Evolutionary conservation across 1,140 invertebrate species (phyloP).

Genomic region (Ceratina japonica): DNA sequence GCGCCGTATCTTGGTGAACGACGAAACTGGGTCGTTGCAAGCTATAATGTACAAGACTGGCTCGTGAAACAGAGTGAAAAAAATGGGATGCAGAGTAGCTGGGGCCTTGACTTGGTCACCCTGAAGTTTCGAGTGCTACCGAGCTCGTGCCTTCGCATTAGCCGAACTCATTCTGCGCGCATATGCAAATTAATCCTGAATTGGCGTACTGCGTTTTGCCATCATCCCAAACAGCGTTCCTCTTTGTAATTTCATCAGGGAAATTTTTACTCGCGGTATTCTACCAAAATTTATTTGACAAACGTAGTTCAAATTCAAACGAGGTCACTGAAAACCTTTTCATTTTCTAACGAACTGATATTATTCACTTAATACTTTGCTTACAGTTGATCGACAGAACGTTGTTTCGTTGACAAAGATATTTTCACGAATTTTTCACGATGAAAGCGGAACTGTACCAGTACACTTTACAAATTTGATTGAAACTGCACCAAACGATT

Average conservation of each 20-base stretch:
- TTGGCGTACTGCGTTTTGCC: neutral
- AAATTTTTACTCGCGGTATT: no score
- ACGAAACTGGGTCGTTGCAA: conserved; percentile 59
- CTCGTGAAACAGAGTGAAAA: conserved; percentile 1
- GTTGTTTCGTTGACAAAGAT: conserved; percentile 8
- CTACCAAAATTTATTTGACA: neutral
- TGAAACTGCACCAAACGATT: no score
- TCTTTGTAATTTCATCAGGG: no score
- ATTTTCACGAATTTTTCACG: no score
- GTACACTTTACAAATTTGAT: no score
- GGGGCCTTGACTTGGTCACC: conserved; percentile 70
- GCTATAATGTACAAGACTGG: neutral
- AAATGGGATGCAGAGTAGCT: conserved; percentile 16
- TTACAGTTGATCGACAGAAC: neutral
- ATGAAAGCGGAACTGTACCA: no score
- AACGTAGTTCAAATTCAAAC: conserved; percentile 24
- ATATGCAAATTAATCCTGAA: neutral
- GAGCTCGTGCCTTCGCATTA: conserved; percentile 51
- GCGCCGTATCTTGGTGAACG: conserved; percentile 40
- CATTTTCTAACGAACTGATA: no score
- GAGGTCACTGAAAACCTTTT: conserved; percentile 20
- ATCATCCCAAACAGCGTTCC: no score
- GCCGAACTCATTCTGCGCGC: conserved; percentile 8
- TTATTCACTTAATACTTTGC: neutral
- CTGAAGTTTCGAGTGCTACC: conserved; percentile 58